Evolutionary conservation across 1,140 invertebrate species (phyloP).

Genomic region (Augochlora pura): DNA sequence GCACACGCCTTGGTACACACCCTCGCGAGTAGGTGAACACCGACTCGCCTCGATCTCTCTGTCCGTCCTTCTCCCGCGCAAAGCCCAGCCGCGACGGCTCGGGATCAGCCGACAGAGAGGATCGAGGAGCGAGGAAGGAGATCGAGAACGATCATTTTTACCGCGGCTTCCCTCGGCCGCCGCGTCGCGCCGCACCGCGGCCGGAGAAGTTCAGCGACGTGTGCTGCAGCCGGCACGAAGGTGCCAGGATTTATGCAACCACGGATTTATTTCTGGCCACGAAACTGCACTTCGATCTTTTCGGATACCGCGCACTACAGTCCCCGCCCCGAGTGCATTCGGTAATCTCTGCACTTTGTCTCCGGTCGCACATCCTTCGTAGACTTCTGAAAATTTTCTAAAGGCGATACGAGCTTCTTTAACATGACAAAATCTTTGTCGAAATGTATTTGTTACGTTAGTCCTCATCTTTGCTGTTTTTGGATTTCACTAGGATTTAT

Average conservation of each 20-base stretch:
- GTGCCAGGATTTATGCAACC: constrained; percentile 54
- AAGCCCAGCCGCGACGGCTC: not conserved
- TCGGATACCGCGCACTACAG: constrained; percentile 33
- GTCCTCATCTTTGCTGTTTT: too few relatives aligned
- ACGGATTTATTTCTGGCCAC: constrained; percentile 50
- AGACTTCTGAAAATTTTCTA: too few relatives aligned
- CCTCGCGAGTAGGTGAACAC: constrained; percentile 69
- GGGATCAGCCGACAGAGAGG: constrained; percentile 13
- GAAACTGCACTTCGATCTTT: constrained; percentile 49
- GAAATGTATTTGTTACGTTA: too few relatives aligned
- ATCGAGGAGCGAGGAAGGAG: constrained; percentile 3
- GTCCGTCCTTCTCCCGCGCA: constrained; percentile 31
- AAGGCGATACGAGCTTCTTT: too few relatives aligned
- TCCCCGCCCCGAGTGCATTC: not conserved
- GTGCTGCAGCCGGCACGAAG: constrained; percentile 36
- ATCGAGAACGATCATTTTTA: constrained; percentile 34
- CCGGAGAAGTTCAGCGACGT: constrained; percentile 47
- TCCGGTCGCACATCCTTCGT: too few relatives aligned
- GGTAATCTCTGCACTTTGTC: not conserved
- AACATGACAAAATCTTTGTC: too few relatives aligned
- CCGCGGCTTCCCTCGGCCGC: not conserved
- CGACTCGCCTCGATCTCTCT: constrained; percentile 36
- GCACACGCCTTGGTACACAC: constrained; percentile 73
- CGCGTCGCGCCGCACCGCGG: too few relatives aligned
- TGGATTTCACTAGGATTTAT: too few relatives aligned